These are phyloP conservation scores for Leistus spinibarbis DNA, from an alignment of 2,888 invertebrate genomes.

Conservation along the genomic window DNA sequence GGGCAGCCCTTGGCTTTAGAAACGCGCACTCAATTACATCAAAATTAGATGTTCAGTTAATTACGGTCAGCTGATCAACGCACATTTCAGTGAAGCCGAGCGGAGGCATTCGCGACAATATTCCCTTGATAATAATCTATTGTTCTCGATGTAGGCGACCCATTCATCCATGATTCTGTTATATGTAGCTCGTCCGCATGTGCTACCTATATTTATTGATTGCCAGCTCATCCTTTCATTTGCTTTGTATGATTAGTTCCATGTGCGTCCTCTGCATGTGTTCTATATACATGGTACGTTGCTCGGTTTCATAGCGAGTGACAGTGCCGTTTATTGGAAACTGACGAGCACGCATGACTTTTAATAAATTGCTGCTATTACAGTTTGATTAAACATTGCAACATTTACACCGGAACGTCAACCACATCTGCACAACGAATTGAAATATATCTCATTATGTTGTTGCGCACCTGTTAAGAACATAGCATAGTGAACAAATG, in stretches of 20 bases:
- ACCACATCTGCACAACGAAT: conserved; percentile 16
- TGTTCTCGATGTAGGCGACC: conserved; percentile 6
- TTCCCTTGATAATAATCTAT: conserved; percentile 31
- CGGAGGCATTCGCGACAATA: conserved; percentile 16
- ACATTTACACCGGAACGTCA: conserved; percentile 32
- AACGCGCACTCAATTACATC: conserved; percentile 31
- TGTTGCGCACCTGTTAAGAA: neutral
- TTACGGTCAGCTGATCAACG: conserved; percentile 36
- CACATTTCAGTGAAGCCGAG: conserved; percentile 28
- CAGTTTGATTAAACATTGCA: conserved; percentile 41
- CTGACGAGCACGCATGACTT: conserved; percentile 40
- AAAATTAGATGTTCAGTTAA: conserved; percentile 35
- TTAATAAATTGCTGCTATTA: conserved; percentile 43
- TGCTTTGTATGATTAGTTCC: neutral
- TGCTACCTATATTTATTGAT: conserved; percentile 3
- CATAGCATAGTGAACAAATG: conserved; percentile 24
- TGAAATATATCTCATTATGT: conserved; percentile 26
- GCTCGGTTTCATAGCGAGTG: conserved; percentile 36
- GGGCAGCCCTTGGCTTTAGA: neutral
- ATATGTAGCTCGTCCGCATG: neutral
- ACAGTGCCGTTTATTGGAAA: conserved; percentile 41
- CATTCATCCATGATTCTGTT: conserved; percentile 8
- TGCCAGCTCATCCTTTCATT: neutral
- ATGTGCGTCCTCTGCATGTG: neutral
- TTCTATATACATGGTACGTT: conserved; percentile 10